A percentile compares a stretch with the other conserved stretches of the same genome.
phyloP scores from a whole-genome alignment of 2,888 invertebrate species.

The Anarsia innoxiella region DNA sequence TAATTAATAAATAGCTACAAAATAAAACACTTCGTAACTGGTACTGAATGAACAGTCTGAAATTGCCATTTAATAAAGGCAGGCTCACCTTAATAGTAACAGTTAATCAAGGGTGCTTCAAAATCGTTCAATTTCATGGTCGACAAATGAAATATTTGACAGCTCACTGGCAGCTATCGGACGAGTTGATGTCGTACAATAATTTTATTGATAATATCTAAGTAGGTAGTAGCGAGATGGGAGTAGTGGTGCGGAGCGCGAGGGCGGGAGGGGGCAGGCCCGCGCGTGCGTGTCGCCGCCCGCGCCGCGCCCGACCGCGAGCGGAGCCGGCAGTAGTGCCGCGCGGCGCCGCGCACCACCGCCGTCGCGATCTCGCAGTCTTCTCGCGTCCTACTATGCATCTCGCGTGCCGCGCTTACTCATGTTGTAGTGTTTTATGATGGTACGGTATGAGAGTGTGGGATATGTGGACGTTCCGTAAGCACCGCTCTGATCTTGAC shows the following conservation, averaged over 20 bases:
- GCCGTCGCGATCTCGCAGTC: constrained; percentile 30
- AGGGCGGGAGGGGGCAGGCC: constrained; percentile 19
- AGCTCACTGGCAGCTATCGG: constrained; percentile 43
- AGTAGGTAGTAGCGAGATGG: constrained; percentile 65
- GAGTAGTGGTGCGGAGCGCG: constrained; percentile 43
- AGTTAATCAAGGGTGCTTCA: too few relatives aligned
- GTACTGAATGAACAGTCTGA: too few relatives aligned
- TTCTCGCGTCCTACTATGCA: constrained; percentile 45
- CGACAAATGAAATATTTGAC: constrained; percentile 41
- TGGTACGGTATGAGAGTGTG: constrained; percentile 68
- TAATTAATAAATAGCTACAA: too few relatives aligned
- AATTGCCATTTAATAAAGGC: too few relatives aligned
- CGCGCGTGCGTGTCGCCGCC: constrained; percentile 48
- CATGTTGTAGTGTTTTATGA: constrained; percentile 71
- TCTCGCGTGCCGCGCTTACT: constrained; percentile 57
- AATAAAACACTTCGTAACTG: too few relatives aligned
- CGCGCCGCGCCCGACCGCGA: constrained; percentile 53
- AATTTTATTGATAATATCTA: constrained; percentile 74
- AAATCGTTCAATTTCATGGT: constrained; percentile 31
- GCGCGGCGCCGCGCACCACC: constrained; percentile 45
- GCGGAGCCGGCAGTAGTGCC: constrained; percentile 46
- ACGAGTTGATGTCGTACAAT: constrained; percentile 61
- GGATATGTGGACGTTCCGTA: constrained; percentile 71
- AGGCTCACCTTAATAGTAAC: too few relatives aligned
- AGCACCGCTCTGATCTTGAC: constrained; percentile 43